These are phyloP conservation scores for Gymnothorax reevesii DNA, from an alignment of 2,797 vertebrate genomes.

Conservation along the genomic window DNA sequence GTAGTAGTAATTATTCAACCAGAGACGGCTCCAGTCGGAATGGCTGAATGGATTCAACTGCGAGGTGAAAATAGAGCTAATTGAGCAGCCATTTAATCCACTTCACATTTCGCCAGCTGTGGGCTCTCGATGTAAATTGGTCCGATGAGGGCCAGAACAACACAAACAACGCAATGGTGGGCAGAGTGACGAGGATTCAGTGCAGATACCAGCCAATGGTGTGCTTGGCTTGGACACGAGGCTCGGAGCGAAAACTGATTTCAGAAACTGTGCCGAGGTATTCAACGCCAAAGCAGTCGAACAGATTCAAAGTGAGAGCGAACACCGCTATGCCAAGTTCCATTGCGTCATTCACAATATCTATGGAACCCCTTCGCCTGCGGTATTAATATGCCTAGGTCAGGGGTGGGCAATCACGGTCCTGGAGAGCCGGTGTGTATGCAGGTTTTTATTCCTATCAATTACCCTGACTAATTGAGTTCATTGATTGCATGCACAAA, in stretches of 20 bases:
- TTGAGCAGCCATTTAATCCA: conserved; percentile 62
- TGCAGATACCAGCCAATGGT: conserved; percentile 10
- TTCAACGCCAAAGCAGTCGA: conserved; percentile 66
- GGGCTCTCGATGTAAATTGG: conserved; percentile 60
- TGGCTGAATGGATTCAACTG: conserved; percentile 50
- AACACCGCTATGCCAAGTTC: conserved; percentile 24
- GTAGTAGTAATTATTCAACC: conserved; percentile 34
- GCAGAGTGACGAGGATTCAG: conserved; percentile 25
- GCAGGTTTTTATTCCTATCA: too few species aligned
- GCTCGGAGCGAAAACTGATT: conserved; percentile 1
- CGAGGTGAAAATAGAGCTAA: conserved; percentile 55
- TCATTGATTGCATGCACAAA: too few species aligned
- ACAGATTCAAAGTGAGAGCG: conserved; percentile 50
- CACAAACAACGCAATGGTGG: conserved; percentile 32
- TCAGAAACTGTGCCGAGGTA: neutral
- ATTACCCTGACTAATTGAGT: too few species aligned
- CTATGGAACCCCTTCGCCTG: neutral
- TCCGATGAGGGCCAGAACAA: conserved; percentile 38
- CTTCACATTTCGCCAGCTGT: conserved; percentile 66
- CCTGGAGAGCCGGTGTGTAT: too few species aligned
- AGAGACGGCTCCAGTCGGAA: conserved; percentile 40
- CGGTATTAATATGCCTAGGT: neutral
- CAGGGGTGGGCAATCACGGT: too few species aligned
- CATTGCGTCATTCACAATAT: neutral
- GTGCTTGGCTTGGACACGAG: conserved; percentile 43